These are phyloP conservation scores for Pangasianodon gigas DNA, from an alignment of 2,113 vertebrate genomes.

Conservation along the genomic window DNA sequence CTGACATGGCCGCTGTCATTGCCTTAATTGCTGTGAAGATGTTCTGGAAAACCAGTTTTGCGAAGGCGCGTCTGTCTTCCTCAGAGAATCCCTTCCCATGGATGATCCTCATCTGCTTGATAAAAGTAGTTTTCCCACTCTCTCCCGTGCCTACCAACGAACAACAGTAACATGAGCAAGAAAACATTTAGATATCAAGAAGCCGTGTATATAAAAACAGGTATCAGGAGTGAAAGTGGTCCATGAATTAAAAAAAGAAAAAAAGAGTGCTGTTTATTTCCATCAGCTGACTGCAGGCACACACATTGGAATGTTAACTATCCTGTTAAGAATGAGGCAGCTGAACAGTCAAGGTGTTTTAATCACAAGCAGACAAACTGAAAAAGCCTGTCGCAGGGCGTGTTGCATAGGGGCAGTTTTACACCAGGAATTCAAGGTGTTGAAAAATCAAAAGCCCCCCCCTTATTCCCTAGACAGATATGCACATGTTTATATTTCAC, in stretches of 20 bases:
- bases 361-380: conserved; percentile 19
- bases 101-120: conserved; percentile 91
- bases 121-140: conserved; percentile 91
- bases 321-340: conserved; percentile 34
- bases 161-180: background rate
- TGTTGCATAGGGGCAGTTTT: conserved; percentile 2
- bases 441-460: background rate
- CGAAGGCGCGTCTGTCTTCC: conserved; percentile 78
- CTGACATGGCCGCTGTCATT: conserved; percentile 79
- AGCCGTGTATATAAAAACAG: background rate
- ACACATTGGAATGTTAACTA: conserved; percentile 49
- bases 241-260: background rate
- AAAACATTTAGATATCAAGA: background rate
- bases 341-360: conserved; percentile 12
- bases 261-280: background rate
- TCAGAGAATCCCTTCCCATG: conserved; percentile 85
- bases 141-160: conserved; percentile 80
- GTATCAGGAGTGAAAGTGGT: background rate
- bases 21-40: conserved; percentile 79
- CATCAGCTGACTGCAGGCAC: background rate
- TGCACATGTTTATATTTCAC: background rate
- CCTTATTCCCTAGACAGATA: background rate
- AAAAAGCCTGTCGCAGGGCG: conserved; percentile 16
- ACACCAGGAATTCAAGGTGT: background rate
- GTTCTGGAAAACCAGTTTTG: conserved; percentile 84